A percentile compares a stretch with the other conserved stretches of the same genome.
Evolutionary conservation across 2,888 invertebrate genomes (phyloP).

Genomic region (Coelopa pilipes): DNA sequence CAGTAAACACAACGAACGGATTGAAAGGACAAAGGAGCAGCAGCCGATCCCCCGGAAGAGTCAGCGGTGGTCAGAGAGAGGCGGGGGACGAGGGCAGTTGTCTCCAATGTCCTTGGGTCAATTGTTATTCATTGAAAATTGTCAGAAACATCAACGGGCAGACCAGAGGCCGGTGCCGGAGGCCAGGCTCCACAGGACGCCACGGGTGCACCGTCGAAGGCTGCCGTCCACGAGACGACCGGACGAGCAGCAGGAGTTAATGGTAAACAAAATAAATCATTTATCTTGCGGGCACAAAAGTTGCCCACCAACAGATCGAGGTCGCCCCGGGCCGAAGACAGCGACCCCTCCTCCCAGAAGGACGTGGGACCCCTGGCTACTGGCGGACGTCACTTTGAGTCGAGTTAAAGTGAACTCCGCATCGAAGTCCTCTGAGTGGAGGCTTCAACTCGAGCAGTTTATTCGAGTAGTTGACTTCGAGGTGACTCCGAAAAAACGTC

Average conservation of each 20-base stretch:
- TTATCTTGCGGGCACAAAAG: conserved; percentile 29
- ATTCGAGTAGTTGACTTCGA: no score
- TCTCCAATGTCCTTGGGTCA: conserved; percentile 28
- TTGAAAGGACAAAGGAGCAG: conserved; percentile 3
- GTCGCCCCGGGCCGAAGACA: neutral
- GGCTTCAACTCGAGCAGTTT: no score
- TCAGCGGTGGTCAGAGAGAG: neutral
- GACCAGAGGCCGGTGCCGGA: neutral
- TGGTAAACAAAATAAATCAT: conserved; percentile 34
- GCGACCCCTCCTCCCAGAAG: no score
- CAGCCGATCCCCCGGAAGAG: neutral
- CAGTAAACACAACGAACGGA: conserved; percentile 9
- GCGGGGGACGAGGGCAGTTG: neutral
- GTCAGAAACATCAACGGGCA: conserved; percentile 29
- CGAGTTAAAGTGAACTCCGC: no score
- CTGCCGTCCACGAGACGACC: neutral
- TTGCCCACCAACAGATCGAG: neutral
- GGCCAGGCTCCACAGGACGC: no score
- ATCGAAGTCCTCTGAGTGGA: no score
- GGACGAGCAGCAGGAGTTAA: conserved; percentile 15
- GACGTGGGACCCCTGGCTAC: no score
- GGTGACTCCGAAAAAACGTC: no score
- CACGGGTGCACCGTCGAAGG: neutral
- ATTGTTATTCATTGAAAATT: conserved; percentile 37
- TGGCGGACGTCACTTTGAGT: no score